phyloP scores from a whole-genome alignment of 53 echinoderm and acorn worm genomes.

The Crossaster papposus region DNA sequence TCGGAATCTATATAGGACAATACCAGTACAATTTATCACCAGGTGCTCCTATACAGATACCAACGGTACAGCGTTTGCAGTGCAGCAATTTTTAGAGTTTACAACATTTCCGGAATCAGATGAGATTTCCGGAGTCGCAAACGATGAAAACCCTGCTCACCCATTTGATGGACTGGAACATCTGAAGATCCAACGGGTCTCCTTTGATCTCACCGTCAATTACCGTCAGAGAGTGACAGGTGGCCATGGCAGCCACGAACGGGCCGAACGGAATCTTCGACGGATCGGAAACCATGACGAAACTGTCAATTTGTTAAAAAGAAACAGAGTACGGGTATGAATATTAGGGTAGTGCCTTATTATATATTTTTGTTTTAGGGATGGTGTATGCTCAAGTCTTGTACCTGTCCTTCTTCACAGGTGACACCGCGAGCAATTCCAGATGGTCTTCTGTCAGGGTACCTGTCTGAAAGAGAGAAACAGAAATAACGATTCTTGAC shows the following conservation, averaged over 20 bases:
- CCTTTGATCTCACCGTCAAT: slow-evolving; percentile 91
- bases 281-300: slow-evolving; percentile 82
- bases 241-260: slow-evolving; percentile 90
- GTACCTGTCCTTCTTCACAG: slow-evolving; percentile 81
- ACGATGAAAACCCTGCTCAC: slow-evolving; percentile 46
- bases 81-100: too few species aligned
- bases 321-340: background rate
- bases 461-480: slow-evolving; percentile 75
- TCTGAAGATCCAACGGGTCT: slow-evolving; percentile 93
- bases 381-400: background rate
- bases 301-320: background rate
- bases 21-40: too few species aligned
- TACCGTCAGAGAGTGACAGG: slow-evolving; percentile 92
- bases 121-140: too few species aligned
- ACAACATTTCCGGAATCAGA: too few species aligned
- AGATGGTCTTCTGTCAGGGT: slow-evolving; percentile 94
- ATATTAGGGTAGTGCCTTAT: too few species aligned
- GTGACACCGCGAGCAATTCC: slow-evolving; percentile 87
- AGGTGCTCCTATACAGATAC: too few species aligned
- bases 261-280: slow-evolving; percentile 89
- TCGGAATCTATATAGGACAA: too few species aligned
- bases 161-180: slow-evolving; percentile 98
- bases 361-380: too few species aligned
- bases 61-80: too few species aligned
- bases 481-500: background rate